These are phyloP conservation scores for Chymomyza fuscimana DNA, from an alignment of 2,888 invertebrate species.

Conservation along the genomic window DNA sequence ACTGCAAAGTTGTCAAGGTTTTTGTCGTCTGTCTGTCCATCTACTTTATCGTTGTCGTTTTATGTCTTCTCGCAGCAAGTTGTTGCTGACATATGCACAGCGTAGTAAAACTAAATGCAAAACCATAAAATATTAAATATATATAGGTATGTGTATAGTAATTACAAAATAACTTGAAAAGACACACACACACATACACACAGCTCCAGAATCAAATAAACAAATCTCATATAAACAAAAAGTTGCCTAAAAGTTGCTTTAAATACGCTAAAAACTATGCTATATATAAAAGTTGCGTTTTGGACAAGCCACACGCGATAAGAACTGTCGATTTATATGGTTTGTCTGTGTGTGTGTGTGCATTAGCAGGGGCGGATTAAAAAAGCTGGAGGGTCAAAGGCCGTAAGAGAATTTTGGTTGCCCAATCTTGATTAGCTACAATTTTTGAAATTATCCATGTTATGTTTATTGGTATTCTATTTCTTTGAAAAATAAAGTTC, in stretches of 20 bases:
- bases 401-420: no score
- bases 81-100: slow-evolving; percentile 6
- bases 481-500: no score
- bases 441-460: no score
- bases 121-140: background rate
- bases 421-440: no score
- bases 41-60: slow-evolving; percentile 3
- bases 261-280: slow-evolving; percentile 22
- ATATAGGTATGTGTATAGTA: slow-evolving; percentile 1
- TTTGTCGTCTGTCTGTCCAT: slow-evolving; percentile 47
- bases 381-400: background rate
- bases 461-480: no score
- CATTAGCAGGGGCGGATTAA: background rate
- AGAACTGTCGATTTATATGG: background rate
- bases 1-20: slow-evolving; percentile 67
- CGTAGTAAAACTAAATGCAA: background rate
- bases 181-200: slow-evolving; percentile 10
- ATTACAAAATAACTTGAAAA: slow-evolving; percentile 47
- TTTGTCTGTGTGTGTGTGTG: no score
- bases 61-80: background rate
- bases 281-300: slow-evolving; percentile 1
- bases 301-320: slow-evolving; percentile 39
- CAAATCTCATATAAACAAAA: slow-evolving; percentile 28
- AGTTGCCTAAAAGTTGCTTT: background rate
- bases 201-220: slow-evolving; percentile 25